These are phyloP conservation scores for Tenthredo mesomela DNA, from an alignment of 2,888 invertebrate species.

Conservation along the genomic window DNA sequence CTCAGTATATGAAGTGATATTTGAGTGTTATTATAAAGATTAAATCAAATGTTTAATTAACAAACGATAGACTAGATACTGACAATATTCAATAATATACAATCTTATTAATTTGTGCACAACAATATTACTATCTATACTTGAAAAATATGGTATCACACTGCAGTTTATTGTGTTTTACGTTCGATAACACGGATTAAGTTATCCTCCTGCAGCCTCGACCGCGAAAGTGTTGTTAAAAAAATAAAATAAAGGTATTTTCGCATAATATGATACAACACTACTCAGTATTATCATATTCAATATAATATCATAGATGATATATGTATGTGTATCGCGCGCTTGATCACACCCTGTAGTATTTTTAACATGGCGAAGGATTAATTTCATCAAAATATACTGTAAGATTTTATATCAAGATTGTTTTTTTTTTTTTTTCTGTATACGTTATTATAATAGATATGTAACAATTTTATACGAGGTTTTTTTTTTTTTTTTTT, in stretches of 20 bases:
- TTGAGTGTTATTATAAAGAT: background rate
- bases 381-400: background rate
- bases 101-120: background rate
- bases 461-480: background rate
- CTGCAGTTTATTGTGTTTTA: background rate
- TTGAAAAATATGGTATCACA: background rate
- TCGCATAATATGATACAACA: background rate
- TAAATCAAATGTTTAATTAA: background rate
- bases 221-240: background rate
- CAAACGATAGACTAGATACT: background rate
- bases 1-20: background rate
- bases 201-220: background rate
- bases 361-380: slow-evolving; percentile 3
- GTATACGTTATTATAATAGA: too few species aligned
- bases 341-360: background rate
- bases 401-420: background rate
- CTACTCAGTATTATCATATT: background rate
- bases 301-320: background rate
- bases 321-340: background rate
- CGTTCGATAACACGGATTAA: slow-evolving; percentile 27
- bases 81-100: background rate
- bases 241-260: slow-evolving; percentile 1
- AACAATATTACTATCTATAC: background rate
- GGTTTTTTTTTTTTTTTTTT: too few species aligned
- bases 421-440: background rate